Percentiles rank a stretch among this genome's conserved stretches.
Evolutionary conservation across 2,797 vertebrate species (phyloP).

Genomic region (Dryobates pubescens): DNA sequence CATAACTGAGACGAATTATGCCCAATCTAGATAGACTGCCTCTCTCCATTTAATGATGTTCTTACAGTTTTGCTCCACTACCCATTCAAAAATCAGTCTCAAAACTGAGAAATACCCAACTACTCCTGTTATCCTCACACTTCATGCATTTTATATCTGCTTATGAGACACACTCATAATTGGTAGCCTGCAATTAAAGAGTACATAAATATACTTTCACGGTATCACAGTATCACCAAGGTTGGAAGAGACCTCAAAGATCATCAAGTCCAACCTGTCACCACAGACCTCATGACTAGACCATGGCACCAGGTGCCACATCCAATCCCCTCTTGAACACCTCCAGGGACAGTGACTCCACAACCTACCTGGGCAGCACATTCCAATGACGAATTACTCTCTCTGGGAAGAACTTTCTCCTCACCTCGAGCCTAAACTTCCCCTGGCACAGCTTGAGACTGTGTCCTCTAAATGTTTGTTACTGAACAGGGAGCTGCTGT

Average conservation of each 20-base stretch:
- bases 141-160: conserved; percentile 35
- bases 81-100: conserved; percentile 37
- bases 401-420: no score
- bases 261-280: no score
- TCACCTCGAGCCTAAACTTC: no score
- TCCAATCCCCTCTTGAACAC: no score
- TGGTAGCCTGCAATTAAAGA: conserved; percentile 15
- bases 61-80: conserved; percentile 61
- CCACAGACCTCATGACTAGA: no score
- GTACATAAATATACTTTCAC: conserved; percentile 15
- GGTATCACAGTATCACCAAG: no score
- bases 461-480: conserved; percentile 5
- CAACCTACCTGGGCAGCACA: no score
- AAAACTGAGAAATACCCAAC: conserved; percentile 51
- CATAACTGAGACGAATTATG: conserved; percentile 43
- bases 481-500: neutral
- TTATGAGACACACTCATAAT: conserved; percentile 1
- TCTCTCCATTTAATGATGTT: conserved; percentile 60
- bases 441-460: no score
- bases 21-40: conserved; percentile 19
- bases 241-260: no score
- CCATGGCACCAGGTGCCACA: no score
- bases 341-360: no score
- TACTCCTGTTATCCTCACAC: neutral
- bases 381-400: no score